phyloP scores from a whole-genome alignment of 2,888 invertebrate genomes.

The Lissonota sp. region DNA sequence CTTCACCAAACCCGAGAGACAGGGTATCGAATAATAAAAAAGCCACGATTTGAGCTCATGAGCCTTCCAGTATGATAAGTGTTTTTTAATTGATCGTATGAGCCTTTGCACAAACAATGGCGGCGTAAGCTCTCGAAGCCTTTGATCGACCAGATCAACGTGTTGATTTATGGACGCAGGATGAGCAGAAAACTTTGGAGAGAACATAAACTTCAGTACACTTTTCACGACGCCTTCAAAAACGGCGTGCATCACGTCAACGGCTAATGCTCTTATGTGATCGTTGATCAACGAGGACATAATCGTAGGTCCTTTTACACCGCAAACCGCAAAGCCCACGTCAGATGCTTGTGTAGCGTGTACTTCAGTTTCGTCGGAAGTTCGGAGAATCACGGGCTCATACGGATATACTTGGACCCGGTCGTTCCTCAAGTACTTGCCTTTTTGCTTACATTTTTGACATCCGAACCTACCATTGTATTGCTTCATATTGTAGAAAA shows the following conservation, averaged over 20 bases:
- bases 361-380: constrained; percentile 34
- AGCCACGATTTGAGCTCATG: constrained; percentile 44
- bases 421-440: not conserved
- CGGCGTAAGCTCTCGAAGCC: constrained; percentile 22
- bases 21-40: constrained; percentile 43
- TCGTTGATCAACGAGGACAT: constrained; percentile 51
- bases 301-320: constrained; percentile 59
- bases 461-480: constrained; percentile 61
- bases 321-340: constrained; percentile 34
- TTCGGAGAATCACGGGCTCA: constrained; percentile 41
- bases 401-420: constrained; percentile 53
- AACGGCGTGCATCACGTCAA: constrained; percentile 64
- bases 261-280: constrained; percentile 42
- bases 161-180: constrained; percentile 32
- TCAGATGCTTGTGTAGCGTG: constrained; percentile 51
- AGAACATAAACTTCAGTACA: constrained; percentile 55
- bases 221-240: constrained; percentile 53
- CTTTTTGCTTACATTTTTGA: constrained; percentile 52
- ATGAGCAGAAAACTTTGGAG: constrained; percentile 30
- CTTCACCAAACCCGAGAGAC: constrained; percentile 7
- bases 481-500: constrained; percentile 61
- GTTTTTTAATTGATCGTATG: constrained; percentile 22
- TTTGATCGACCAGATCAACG: constrained; percentile 21
- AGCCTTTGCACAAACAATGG: constrained; percentile 34
- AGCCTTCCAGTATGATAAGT: constrained; percentile 34